A percentile compares a stretch with the other conserved stretches of the same genome.
Conservation (phyloP, 2,888 invertebrate genomes). For the Magallana nippona region DNA sequence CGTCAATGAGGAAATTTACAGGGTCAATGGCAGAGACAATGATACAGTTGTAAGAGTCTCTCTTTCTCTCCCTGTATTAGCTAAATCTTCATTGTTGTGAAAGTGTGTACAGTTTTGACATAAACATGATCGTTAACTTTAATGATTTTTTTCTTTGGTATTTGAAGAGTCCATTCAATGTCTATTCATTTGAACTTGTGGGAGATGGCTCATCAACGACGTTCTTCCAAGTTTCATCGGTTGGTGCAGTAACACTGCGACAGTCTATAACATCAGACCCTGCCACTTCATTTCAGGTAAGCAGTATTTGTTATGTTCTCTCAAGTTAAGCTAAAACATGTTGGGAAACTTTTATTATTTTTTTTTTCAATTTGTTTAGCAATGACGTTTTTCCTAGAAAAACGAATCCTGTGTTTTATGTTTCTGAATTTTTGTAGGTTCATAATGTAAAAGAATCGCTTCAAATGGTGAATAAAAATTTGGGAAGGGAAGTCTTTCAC, state of each 20-base stretch:
- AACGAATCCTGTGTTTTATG: no score
- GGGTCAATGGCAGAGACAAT: constrained; percentile 52
- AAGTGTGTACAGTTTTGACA: not conserved
- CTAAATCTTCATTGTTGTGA: no score
- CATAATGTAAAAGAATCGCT: no score
- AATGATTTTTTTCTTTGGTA: not conserved
- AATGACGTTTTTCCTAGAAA: no score
- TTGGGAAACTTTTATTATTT: no score
- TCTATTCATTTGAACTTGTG: constrained; percentile 59
- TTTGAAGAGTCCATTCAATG: constrained; percentile 63
- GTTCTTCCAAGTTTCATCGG: constrained; percentile 65
- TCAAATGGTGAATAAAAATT: no score
- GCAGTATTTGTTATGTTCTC: constrained; percentile 5
- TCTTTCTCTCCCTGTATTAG: no score
- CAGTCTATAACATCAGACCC: constrained; percentile 51
- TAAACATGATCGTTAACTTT: not conserved
- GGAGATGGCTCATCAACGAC: constrained; percentile 57
- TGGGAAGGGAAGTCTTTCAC: no score
- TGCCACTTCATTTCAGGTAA: constrained; percentile 56
- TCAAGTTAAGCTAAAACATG: no score
- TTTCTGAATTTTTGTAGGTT: no score
- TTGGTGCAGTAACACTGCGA: constrained; percentile 63
- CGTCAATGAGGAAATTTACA: constrained; percentile 40
- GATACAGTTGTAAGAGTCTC: constrained; percentile 42
- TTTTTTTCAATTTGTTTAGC: no score